Evolutionary conservation across 1,140 invertebrate species (phyloP).

Genomic region (Penaeus japonicus): DNA sequence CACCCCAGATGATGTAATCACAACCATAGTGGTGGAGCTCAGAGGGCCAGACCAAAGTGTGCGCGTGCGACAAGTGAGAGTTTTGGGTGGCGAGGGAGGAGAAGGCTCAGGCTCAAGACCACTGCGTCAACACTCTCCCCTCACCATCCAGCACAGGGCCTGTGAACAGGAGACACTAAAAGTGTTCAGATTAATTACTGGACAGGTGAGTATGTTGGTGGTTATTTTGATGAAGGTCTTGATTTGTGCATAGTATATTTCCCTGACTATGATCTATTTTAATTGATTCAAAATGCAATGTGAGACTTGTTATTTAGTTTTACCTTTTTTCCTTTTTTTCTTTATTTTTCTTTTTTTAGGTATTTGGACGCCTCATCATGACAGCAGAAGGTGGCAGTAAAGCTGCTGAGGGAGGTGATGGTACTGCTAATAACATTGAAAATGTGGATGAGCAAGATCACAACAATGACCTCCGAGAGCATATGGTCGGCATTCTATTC

Average conservation of each 20-base stretch:
- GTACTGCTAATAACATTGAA: constrained; percentile 26
- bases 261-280: background rate
- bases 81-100: constrained; percentile 70
- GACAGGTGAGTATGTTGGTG: constrained; percentile 72
- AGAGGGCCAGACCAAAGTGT: constrained; percentile 91
- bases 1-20: constrained; percentile 8
- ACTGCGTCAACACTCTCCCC: constrained; percentile 59
- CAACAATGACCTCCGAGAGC: constrained; percentile 89
- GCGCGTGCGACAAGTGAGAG: constrained; percentile 82
- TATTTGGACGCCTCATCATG: constrained; percentile 88
- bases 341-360: constrained; percentile 67
- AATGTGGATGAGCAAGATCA: constrained; percentile 70
- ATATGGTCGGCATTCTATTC: constrained; percentile 96
- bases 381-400: constrained; percentile 66
- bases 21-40: constrained; percentile 72
- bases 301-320: background rate
- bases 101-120: constrained; percentile 62
- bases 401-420: constrained; percentile 51
- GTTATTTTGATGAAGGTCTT: background rate
- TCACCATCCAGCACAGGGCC: constrained; percentile 81
- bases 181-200: constrained; percentile 92
- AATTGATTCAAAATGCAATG: background rate
- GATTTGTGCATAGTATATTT: background rate
- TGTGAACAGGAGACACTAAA: constrained; percentile 91
- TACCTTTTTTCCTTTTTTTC: too few species aligned